These are phyloP conservation scores for Numida meleagris DNA, from an alignment of 2,113 vertebrate species.

Conservation along the genomic window DNA sequence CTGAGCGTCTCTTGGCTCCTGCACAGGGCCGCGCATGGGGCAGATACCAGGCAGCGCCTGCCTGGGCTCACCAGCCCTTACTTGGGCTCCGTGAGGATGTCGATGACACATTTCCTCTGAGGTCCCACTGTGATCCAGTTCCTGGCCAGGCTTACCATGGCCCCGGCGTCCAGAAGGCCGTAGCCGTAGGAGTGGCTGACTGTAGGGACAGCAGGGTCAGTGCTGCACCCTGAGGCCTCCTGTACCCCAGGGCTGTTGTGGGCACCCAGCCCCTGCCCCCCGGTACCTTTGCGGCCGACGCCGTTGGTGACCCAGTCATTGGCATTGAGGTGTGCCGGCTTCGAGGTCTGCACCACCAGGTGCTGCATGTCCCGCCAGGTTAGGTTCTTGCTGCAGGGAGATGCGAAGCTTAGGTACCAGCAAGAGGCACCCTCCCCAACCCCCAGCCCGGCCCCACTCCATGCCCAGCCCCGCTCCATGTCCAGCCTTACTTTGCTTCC, in stretches of 20 bases:
- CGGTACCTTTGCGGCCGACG: conserved; percentile 91
- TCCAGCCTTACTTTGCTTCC: conserved; percentile 91
- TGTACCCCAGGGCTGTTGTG: not conserved
- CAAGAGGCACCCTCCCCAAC: not conserved
- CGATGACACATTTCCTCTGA: conserved; percentile 89
- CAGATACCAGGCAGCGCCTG: not conserved
- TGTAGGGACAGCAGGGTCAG: conserved; percentile 59
- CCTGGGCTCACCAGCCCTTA: conserved; percentile 58
- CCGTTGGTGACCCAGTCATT: conserved; percentile 96
- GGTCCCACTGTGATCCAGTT: conserved; percentile 92
- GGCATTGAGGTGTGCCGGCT: conserved; percentile 89
- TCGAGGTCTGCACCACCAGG: conserved; percentile 93
- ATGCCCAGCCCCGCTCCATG: fast-evolving
- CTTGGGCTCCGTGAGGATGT: conserved; percentile 89
- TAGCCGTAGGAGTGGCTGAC: conserved; percentile 98
- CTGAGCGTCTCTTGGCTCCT: not conserved
- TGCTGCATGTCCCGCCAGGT: conserved; percentile 99
- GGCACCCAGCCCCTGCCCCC: not conserved
- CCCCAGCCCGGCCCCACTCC: no score
- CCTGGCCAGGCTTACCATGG: conserved; percentile 91
- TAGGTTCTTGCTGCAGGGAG: conserved; percentile 86
- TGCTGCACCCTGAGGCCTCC: fast-evolving
- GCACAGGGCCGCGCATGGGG: fast-evolving
- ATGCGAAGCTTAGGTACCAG: not conserved
- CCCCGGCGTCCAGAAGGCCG: conserved; percentile 90